Evolutionary conservation across 2,888 invertebrate genomes (phyloP), one percentile per base, ranked within the genome.

Genomic region (Arctia plantaginis): DNA sequence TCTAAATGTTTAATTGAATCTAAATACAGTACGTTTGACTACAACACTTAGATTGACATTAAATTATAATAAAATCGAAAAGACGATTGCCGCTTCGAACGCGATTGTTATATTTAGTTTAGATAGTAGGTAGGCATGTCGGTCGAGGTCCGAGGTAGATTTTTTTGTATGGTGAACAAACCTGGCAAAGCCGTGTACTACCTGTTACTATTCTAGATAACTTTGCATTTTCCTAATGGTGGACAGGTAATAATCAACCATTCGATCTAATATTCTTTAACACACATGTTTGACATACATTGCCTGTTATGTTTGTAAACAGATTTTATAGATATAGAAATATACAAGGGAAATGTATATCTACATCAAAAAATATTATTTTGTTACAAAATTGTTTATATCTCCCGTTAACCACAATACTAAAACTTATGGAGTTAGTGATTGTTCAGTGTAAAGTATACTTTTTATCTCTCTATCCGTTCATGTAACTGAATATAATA

Each of bases 401-500:
- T 30, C 7, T 30, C 15, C 30, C 18, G 0, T 30, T 30, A 6
- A 30, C 18, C 35, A 66, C 35, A 39, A 66, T n/a, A 23, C 13
- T 7, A 66, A 39, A 23, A 66, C 13, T 66, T 66, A 39, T 13
- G 18, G n/a, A 66, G 27, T 30, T 15, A n/a, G 30, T 13, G 41
- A 59, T 59, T 18, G 30, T 8, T 30, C 15, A 10, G 13, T 27
- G 8, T 41, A 41, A 41, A 41, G 2, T 39, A 41, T 41, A 10
- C 10, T 59, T 35, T 27, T 41, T 59, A 59, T 59, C 41, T 59
- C 41, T 41, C 69, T 69, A 55, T 39, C 35, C 44, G 27, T 44
- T n/a, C n/a, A 51, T 47, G 51, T 55, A 69, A 55, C 62, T 62
- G 41, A 44, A 62, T 70, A 39, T 62, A 59, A 41, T 62, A 30